These are phyloP conservation scores for Protonemura montana DNA, from an alignment of 2,888 invertebrate genomes.

Conservation along the genomic window DNA sequence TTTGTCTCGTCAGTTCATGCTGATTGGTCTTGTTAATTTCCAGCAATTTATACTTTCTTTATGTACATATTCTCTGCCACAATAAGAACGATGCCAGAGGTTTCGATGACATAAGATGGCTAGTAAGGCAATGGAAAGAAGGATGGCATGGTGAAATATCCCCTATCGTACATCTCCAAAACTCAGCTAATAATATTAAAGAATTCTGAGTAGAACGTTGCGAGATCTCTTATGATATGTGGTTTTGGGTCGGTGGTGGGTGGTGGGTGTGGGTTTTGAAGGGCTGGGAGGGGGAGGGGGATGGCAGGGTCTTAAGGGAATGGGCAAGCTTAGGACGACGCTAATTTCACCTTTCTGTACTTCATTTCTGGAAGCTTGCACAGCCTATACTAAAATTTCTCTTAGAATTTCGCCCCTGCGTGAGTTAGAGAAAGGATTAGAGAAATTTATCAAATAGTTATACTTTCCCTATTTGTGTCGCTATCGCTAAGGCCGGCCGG, in stretches of 20 bases:
- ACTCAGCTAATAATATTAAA: background rate
- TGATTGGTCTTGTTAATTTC: background rate
- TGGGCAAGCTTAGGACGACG: constrained; percentile 8
- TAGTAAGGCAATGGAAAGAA: too few relatives aligned
- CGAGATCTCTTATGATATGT: background rate
- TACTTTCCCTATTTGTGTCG: background rate
- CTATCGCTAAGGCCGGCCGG: background rate
- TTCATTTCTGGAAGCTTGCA: background rate
- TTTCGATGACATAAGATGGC: too few relatives aligned
- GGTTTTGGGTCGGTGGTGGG: background rate
- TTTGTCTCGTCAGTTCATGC: background rate
- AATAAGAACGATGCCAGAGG: too few relatives aligned
- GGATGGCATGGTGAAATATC: too few relatives aligned
- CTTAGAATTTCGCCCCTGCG: constrained; percentile 8
- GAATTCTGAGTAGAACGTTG: background rate
- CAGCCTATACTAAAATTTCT: background rate
- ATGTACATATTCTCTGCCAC: too few relatives aligned
- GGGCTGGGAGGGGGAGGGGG: background rate
- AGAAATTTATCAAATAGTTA: constrained; percentile 19
- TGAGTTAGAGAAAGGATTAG: background rate
- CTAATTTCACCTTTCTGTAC: constrained; percentile 10
- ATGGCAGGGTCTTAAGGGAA: background rate
- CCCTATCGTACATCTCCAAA: background rate
- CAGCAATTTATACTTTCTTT: too few relatives aligned
- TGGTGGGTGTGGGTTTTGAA: background rate